Conservation (phyloP, 2,113 vertebrate genomes). For the Eulacestoma nigropectus region DNA sequence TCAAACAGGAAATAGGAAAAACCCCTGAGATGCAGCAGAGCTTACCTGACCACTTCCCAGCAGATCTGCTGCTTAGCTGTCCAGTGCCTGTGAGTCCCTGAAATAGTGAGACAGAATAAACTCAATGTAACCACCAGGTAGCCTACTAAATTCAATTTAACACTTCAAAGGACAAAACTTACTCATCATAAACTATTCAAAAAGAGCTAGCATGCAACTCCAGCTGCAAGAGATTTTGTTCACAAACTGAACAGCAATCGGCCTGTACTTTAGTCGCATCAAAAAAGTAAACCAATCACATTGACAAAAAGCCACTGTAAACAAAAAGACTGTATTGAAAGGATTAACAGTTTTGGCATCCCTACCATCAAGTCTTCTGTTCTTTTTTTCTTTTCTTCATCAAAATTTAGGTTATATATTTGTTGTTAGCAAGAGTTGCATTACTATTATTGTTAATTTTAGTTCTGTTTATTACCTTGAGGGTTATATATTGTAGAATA, state of each 20-base stretch:
- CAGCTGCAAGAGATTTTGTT: conserved; percentile 68
- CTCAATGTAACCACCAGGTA: conserved; percentile 53
- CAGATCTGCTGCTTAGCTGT: conserved; percentile 49
- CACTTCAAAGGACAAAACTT: conserved; percentile 60
- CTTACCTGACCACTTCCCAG: conserved; percentile 66
- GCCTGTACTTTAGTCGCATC: conserved; percentile 81
- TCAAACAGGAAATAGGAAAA: not conserved
- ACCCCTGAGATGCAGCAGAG: not conserved
- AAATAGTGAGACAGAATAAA: conserved; percentile 74
- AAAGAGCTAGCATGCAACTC: conserved; percentile 77
- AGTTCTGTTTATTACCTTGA: conserved; percentile 89
- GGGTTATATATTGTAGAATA: conserved; percentile 85
- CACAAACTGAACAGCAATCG: conserved; percentile 66
- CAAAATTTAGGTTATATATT: conserved; percentile 83
- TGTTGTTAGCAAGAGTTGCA: conserved; percentile 87
- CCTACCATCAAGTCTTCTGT: conserved; percentile 76
- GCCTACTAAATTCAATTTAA: conserved; percentile 25
- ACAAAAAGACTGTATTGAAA: conserved; percentile 79
- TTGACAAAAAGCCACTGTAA: conserved; percentile 83
- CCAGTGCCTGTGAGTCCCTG: conserved; percentile 62
- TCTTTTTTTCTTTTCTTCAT: conserved; percentile 63
- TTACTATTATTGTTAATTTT: conserved; percentile 91
- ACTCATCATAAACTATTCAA: conserved; percentile 57
- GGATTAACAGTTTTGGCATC: conserved; percentile 76
- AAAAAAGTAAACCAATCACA: conserved; percentile 99